Conservation (phyloP, 2,888 invertebrate species). For the Panopea generosa region DNA sequence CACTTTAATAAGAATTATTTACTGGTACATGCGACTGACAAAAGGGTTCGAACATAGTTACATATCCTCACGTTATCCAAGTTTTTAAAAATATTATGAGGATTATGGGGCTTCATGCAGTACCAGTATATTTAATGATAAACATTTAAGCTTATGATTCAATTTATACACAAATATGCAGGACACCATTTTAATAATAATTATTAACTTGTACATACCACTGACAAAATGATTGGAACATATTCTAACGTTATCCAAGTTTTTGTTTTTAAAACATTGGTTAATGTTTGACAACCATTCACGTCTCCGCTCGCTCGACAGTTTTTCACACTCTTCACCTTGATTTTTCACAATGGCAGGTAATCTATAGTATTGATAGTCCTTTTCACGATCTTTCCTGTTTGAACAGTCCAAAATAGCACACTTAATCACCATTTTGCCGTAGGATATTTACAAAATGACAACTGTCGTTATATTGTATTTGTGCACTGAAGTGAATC, state of each 20-base stretch:
- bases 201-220: slow-evolving; percentile 7
- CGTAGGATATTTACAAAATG: slow-evolving; percentile 11
- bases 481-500: no score
- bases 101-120: no score
- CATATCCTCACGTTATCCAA: no score
- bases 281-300: slow-evolving; percentile 13
- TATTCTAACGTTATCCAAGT: slow-evolving; percentile 10
- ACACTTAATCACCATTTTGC: slow-evolving; percentile 8
- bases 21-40: no score
- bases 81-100: no score
- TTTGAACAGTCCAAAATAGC: slow-evolving; percentile 9
- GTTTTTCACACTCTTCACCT: slow-evolving; percentile 4
- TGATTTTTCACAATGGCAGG: slow-evolving; percentile 8
- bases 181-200: slow-evolving; percentile 5
- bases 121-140: no score
- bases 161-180: no score
- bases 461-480: no score
- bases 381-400: slow-evolving; percentile 14
- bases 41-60: no score
- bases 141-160: no score
- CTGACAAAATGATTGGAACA: slow-evolving; percentile 7
- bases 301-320: slow-evolving; percentile 8
- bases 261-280: slow-evolving; percentile 4
- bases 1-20: no score
- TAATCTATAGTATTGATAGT: slow-evolving; percentile 8